These are phyloP conservation scores for Helogale parvula DNA, from an alignment of 2,113 vertebrate species.

Conservation along the genomic window DNA sequence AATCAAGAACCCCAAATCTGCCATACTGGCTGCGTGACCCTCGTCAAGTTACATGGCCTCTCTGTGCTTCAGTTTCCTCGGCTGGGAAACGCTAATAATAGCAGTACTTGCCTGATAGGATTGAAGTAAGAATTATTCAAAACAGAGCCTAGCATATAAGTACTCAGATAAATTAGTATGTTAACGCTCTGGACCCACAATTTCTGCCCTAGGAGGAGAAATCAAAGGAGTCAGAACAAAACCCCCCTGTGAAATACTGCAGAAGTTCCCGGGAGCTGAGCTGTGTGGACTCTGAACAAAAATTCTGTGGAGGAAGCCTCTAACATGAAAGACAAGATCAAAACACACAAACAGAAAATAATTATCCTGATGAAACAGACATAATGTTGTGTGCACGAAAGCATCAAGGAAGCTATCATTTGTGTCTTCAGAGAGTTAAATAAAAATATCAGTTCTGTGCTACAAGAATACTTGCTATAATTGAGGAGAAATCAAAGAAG, in stretches of 20 bases:
- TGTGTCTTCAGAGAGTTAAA: not conserved
- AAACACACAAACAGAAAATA: slow-evolving; percentile 14
- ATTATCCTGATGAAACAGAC: not conserved
- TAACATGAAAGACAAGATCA: not conserved
- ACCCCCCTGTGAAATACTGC: not conserved
- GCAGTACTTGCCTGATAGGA: not conserved
- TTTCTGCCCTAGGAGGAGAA: not conserved
- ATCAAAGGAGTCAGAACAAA: not conserved
- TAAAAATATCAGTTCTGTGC: not conserved
- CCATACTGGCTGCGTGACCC: not conserved
- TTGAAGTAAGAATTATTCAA: not conserved
- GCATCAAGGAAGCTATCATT: not conserved
- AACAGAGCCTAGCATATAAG: not conserved
- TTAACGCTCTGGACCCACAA: not conserved
- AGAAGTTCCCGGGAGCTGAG: not conserved
- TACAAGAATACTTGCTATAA: not conserved
- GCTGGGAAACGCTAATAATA: not conserved
- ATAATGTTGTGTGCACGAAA: not conserved
- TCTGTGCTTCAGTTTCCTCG: not conserved
- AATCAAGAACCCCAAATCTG: not conserved
- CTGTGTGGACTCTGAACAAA: not conserved
- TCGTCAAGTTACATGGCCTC: not conserved
- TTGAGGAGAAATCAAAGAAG: not conserved
- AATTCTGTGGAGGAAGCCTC: not conserved
- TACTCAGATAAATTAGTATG: not conserved